Evolutionary conservation across 2,797 vertebrate species (phyloP).

Genomic region (Todus mexicanus): DNA sequence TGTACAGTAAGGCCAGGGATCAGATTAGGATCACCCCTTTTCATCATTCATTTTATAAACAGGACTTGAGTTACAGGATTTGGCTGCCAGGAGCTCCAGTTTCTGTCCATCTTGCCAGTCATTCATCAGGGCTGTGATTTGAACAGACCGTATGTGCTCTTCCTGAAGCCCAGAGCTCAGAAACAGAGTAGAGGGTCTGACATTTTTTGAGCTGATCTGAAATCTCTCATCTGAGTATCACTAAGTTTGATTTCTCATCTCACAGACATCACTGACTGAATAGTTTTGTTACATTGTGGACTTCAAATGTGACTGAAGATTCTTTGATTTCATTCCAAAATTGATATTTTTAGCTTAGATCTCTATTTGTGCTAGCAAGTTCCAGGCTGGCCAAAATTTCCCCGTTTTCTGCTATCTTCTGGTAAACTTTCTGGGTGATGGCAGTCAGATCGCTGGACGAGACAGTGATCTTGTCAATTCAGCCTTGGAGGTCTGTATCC

Average conservation of each 20-base stretch:
- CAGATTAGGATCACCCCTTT: constrained; percentile 40
- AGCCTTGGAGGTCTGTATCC: background rate
- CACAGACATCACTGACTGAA: background rate
- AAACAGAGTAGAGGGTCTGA: background rate
- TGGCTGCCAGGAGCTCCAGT: constrained; percentile 30
- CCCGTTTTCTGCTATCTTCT: background rate
- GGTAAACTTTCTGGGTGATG: background rate
- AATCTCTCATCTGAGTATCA: background rate
- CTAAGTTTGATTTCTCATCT: background rate
- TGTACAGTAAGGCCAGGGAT: constrained; percentile 26
- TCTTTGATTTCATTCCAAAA: background rate
- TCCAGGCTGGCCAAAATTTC: background rate
- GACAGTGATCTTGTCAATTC: background rate
- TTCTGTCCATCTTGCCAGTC: constrained; percentile 41
- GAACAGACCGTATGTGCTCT: background rate
- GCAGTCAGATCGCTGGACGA: background rate
- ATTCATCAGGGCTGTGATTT: background rate
- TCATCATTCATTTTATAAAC: constrained; percentile 34
- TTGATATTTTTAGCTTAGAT: background rate
- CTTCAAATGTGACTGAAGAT: background rate
- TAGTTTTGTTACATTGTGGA: background rate
- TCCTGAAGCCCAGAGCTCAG: background rate
- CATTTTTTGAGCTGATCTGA: background rate
- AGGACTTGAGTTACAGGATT: background rate
- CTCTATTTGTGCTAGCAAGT: background rate